Base-by-base conservation (phyloP, 2,797 vertebrate species). In the Salarias fasciatus region DNA sequence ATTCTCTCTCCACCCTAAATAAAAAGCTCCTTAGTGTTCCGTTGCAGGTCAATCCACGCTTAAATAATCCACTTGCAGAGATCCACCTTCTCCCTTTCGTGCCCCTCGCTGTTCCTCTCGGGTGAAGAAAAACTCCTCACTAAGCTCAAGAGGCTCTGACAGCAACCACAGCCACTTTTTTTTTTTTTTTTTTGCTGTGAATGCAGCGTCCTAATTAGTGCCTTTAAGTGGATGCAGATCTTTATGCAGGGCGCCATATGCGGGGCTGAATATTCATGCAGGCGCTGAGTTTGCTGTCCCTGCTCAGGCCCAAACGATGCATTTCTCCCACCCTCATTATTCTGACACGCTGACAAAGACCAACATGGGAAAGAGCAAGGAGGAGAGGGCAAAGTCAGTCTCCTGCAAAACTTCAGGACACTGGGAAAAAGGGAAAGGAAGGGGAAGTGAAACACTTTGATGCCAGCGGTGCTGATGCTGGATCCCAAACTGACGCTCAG, bases 181-280 rank as follows among this genome's bases (percentile, higher is more conserved):
- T n/a, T n/a, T n/a, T 24, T 24, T 24, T 24, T 2, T 24, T 24
- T 64, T 82, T 80, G 71, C 68, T 71, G 79, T 71, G 78, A 83
- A 86, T 80, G 31, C 63, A 41, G 82, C 60, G 8, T 85, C 79
- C 85, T 91, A 91, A 91, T 92, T 90, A 90, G 82, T 42, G 73
- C 45, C 65, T 86, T 77, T 83, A 84, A 89, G 79, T 79, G 80
- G 80, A 88, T 86, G 88, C 78, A 67, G 80, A 74, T 79, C 76
- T 53, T 69, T 60, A 80, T 77, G 88, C 81, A 35, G 53, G 0
- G 47, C 48, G 41, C 89, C 91, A 92, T 91, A 91, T 92, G 91
- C 71, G 35, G 67, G 59, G 12, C 75, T 92, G 88, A 93, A 93
- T 93, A 93, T 93, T 91, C 90, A 93, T 93, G 85, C 24, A 33